Evolutionary conservation across 2,113 vertebrate species (phyloP).

Genomic region (Psilopogon haemacephalus): DNA sequence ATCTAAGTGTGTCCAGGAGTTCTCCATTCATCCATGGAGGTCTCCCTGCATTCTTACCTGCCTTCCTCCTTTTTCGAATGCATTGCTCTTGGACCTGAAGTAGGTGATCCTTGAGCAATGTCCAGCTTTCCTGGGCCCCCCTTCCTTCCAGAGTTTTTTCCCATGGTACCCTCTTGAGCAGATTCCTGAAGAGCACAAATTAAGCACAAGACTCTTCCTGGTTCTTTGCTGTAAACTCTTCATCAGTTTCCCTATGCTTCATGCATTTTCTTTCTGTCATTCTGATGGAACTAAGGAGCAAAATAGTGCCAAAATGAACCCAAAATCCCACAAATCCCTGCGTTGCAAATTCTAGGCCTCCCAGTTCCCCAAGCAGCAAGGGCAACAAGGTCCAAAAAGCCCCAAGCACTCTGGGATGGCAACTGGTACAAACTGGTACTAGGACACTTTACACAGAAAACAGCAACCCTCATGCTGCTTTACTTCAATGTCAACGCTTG

Average conservation of each 20-base stretch:
- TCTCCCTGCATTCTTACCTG: too few relatives aligned
- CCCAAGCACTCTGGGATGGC: too few relatives aligned
- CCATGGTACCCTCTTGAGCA: too few relatives aligned
- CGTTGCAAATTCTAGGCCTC: background rate
- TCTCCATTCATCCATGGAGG: too few relatives aligned
- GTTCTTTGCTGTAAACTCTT: background rate
- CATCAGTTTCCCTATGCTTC: background rate
- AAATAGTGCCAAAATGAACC: background rate
- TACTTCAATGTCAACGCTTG: background rate
- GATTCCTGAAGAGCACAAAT: too few relatives aligned
- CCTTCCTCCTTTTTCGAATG: too few relatives aligned
- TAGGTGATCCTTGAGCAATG: too few relatives aligned
- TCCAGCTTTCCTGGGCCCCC: too few relatives aligned
- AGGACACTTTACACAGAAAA: background rate
- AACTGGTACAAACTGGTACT: background rate
- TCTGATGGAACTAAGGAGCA: background rate
- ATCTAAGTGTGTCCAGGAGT: too few relatives aligned
- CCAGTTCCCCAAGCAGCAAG: background rate
- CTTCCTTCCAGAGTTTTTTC: too few relatives aligned
- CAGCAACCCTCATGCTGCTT: background rate
- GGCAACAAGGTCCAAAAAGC: background rate
- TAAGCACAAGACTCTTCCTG: background rate
- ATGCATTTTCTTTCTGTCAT: background rate
- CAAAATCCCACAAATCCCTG: rapidly evolving
- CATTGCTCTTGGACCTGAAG: too few relatives aligned